phyloP scores from a whole-genome alignment of 2,113 vertebrate genomes.

The Sialia sialis region DNA sequence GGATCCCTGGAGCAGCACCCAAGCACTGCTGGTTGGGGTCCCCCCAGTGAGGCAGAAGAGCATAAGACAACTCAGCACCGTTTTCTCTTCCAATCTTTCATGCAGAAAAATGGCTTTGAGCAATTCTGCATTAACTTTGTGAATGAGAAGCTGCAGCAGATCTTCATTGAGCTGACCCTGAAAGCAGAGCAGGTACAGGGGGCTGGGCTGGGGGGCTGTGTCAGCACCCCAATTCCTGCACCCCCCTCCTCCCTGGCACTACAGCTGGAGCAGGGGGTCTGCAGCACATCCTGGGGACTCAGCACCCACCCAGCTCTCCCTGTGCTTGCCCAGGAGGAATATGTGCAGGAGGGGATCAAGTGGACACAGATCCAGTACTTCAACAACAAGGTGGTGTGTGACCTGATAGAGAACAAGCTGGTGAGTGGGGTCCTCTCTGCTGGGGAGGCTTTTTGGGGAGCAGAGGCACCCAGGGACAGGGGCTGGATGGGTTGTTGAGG shows the following conservation, averaged over 20 bases:
- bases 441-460: rapidly evolving
- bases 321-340: conserved; percentile 85
- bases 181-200: conserved; percentile 91
- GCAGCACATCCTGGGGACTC: neutral
- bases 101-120: conserved; percentile 94
- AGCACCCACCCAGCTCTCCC: neutral
- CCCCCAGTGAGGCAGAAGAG: rapidly evolving
- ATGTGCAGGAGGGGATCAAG: conserved; percentile 95
- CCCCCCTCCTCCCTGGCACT: rapidly evolving
- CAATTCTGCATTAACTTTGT: conserved; percentile 99
- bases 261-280: neutral
- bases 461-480: neutral
- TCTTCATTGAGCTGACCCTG: conserved; percentile 96
- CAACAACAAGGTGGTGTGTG: conserved; percentile 98
- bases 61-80: neutral
- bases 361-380: conserved; percentile 97
- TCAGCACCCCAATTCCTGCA: neutral
- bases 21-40: neutral
- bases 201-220: neutral
- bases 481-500: rapidly evolving
- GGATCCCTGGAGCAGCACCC: neutral
- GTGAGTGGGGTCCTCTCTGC: conserved; percentile 64
- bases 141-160: conserved; percentile 97
- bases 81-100: neutral
- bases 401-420: conserved; percentile 98